Conservation (phyloP, 2,888 invertebrate species). For the Strigamia crassipes region DNA sequence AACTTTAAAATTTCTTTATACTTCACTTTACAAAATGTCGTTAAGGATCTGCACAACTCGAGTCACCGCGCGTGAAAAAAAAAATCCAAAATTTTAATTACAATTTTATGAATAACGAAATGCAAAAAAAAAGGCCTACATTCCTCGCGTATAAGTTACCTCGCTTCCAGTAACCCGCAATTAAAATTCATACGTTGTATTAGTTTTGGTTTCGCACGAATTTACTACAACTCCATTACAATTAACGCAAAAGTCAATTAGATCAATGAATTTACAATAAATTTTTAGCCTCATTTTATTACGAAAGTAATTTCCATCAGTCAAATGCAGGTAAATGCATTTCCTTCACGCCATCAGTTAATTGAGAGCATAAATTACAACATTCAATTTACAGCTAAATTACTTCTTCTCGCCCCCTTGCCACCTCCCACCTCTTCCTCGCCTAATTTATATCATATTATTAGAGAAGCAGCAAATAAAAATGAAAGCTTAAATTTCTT, state of each 20-base stretch:
- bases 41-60: background rate
- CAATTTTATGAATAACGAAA: background rate
- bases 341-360: constrained; percentile 27
- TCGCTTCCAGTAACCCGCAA: too few relatives aligned
- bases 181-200: too few relatives aligned
- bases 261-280: background rate
- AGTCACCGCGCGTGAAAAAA: background rate
- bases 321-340: constrained; percentile 24
- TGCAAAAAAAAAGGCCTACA: background rate
- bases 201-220: too few relatives aligned
- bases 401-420: background rate
- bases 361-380: constrained; percentile 25
- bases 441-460: background rate
- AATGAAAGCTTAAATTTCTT: constrained; percentile 21
- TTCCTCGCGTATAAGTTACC: background rate
- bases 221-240: background rate
- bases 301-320: constrained; percentile 9
- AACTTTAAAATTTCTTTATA: background rate
- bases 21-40: background rate
- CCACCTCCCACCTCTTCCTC: background rate
- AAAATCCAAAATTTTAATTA: background rate
- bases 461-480: background rate
- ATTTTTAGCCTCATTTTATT: background rate
- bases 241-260: background rate
- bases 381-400: constrained; percentile 36